These are phyloP conservation scores for Anoplius nigerrimus DNA, from an alignment of 2,888 invertebrate genomes.

Conservation along the genomic window DNA sequence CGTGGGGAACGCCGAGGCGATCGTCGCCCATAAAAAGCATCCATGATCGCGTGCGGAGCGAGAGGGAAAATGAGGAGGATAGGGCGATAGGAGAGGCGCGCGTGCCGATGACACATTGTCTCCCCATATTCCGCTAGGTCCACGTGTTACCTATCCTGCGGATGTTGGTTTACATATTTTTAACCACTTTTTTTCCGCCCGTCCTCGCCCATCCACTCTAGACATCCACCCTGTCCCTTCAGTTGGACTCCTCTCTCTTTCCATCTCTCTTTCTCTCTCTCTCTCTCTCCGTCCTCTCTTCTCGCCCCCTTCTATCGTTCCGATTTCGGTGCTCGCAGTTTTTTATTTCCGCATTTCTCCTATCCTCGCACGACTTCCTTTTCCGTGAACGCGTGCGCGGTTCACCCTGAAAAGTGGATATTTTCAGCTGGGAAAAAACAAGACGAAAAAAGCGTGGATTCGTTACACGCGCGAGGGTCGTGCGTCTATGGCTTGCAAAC, in stretches of 20 bases:
- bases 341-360: slow-evolving; percentile 6
- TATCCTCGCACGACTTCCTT: slow-evolving; percentile 2
- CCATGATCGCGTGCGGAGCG: slow-evolving; percentile 27
- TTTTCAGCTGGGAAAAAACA: slow-evolving; percentile 61
- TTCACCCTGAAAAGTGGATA: slow-evolving; percentile 66
- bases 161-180: slow-evolving; percentile 64
- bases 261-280: slow-evolving; percentile 17
- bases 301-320: slow-evolving; percentile 27
- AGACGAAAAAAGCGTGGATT: slow-evolving; percentile 68
- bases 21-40: slow-evolving; percentile 44
- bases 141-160: slow-evolving; percentile 56
- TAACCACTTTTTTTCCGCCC: slow-evolving; percentile 58
- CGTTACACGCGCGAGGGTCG: slow-evolving; percentile 65
- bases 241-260: slow-evolving; percentile 18
- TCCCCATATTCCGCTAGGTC: slow-evolving; percentile 44
- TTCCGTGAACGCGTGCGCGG: slow-evolving; percentile 27
- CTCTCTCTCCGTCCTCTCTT: slow-evolving; percentile 1
- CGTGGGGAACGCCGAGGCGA: slow-evolving; percentile 9
- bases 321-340: slow-evolving; percentile 30
- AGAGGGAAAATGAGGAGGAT: slow-evolving; percentile 10
- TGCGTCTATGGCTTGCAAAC: slow-evolving; percentile 37
- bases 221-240: slow-evolving; percentile 21
- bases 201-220: too few species aligned
- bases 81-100: slow-evolving; percentile 34
- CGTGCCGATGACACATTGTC: slow-evolving; percentile 58